These are phyloP conservation scores for Pelobates cultripes DNA, from an alignment of 2,797 vertebrate species.

Conservation along the genomic window DNA sequence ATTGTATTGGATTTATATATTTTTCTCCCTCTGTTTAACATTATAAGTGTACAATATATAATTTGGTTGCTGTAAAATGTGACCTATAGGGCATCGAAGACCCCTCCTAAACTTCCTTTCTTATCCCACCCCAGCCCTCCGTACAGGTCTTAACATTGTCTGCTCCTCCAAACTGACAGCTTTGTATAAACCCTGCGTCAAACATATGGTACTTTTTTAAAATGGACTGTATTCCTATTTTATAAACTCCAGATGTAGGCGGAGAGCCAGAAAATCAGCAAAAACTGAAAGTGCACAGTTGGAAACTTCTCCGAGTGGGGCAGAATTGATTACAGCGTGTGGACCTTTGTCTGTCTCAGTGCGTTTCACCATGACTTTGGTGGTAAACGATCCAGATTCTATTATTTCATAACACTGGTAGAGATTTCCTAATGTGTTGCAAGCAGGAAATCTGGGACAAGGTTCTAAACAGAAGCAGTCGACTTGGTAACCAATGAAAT, in stretches of 20 bases:
- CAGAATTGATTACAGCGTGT: background rate
- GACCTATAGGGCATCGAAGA: background rate
- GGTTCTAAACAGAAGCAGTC: no score
- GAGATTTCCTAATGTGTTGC: no score
- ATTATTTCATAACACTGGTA: no score
- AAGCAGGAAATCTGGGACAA: no score
- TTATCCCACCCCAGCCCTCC: background rate
- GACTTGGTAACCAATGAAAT: no score
- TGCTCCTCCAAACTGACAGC: background rate
- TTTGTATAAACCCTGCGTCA: constrained; percentile 9
- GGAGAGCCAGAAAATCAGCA: constrained; percentile 61
- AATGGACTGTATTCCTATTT: constrained; percentile 63
- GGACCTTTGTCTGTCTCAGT: background rate
- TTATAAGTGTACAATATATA: background rate
- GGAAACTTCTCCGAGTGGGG: constrained; percentile 7
- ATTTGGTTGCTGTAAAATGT: background rate
- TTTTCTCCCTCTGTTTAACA: no score
- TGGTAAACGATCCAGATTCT: no score
- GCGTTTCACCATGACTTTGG: no score
- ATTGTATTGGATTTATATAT: no score
- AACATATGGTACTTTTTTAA: background rate
- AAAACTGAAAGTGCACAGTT: constrained; percentile 41
- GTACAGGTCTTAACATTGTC: background rate
- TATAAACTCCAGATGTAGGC: constrained; percentile 71
- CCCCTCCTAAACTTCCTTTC: background rate